These are phyloP conservation scores for Chalcosyrphus nemorum DNA, from an alignment of 2,888 invertebrate genomes.

Conservation along the genomic window DNA sequence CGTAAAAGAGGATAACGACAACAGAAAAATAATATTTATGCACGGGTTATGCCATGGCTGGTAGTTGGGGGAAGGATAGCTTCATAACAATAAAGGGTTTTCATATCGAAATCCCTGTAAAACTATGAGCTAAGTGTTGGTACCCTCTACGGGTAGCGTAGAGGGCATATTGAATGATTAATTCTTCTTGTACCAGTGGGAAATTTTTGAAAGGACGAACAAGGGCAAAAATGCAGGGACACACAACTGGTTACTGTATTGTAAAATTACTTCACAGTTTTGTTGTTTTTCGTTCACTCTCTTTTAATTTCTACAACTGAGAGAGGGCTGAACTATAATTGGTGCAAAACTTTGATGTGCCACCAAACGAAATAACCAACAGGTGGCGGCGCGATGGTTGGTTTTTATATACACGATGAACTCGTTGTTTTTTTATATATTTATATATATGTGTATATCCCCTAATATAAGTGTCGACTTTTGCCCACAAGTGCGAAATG, in stretches of 20 bases:
- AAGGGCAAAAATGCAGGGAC: conserved; percentile 43
- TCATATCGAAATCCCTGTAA: conserved; percentile 62
- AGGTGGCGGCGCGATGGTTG: conserved; percentile 33
- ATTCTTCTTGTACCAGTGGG: conserved; percentile 42
- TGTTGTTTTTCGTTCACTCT: not conserved
- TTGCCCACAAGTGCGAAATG: conserved; percentile 56
- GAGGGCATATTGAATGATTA: conserved; percentile 62
- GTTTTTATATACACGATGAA: not conserved
- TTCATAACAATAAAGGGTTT: conserved; percentile 62
- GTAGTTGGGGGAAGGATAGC: conserved; percentile 5
- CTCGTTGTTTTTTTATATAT: not conserved
- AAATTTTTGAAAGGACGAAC: conserved; percentile 61
- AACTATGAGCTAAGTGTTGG: conserved; percentile 58
- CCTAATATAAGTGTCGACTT: conserved; percentile 44
- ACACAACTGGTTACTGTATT: conserved; percentile 24
- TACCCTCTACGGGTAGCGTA: not conserved
- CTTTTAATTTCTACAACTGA: conserved; percentile 6
- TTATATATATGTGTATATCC: not conserved
- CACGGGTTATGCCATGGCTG: conserved; percentile 38
- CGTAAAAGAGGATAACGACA: conserved; percentile 35
- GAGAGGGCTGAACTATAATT: conserved; percentile 51
- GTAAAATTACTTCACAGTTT: conserved; percentile 47
- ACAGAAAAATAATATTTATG: conserved; percentile 70
- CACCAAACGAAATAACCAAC: conserved; percentile 43
- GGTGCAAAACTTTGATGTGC: conserved; percentile 65